phyloP scores from a whole-genome alignment of 2,113 vertebrate genomes.

The Panurus biarmicus region DNA sequence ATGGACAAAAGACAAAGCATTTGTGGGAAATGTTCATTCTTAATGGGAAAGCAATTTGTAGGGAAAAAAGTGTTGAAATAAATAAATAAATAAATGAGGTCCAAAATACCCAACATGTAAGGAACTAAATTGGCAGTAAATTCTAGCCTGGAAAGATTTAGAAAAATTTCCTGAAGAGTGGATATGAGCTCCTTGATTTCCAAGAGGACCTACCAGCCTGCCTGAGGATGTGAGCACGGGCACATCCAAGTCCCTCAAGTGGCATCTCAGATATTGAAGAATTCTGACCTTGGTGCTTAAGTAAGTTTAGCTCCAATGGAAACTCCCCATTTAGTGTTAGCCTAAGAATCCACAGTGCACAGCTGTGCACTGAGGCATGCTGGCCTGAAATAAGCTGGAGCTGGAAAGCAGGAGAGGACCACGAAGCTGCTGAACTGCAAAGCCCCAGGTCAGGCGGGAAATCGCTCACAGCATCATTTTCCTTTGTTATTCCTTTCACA shows the following conservation, averaged over 20 bases:
- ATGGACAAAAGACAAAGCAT: neutral
- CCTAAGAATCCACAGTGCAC: neutral
- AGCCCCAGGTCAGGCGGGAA: neutral
- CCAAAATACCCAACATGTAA: neutral
- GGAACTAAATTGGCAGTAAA: neutral
- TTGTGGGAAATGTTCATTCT: neutral
- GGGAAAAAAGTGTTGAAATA: neutral
- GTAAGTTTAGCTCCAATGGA: neutral
- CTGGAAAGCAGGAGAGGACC: neutral
- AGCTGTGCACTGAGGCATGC: neutral
- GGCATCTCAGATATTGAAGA: neutral
- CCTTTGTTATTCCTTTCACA: neutral
- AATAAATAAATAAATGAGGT: neutral
- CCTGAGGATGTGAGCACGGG: fast-evolving
- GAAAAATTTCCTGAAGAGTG: neutral
- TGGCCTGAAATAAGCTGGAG: neutral
- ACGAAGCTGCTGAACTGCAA: neutral
- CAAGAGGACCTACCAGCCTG: neutral
- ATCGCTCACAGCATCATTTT: neutral
- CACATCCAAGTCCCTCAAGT: neutral
- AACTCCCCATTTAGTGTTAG: neutral
- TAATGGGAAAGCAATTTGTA: neutral
- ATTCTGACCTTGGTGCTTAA: neutral
- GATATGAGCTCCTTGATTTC: neutral
- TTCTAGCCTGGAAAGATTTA: neutral